These are phyloP conservation scores for Xanthostigma xanthostigma DNA, from an alignment of 2,888 invertebrate genomes.

Conservation along the genomic window DNA sequence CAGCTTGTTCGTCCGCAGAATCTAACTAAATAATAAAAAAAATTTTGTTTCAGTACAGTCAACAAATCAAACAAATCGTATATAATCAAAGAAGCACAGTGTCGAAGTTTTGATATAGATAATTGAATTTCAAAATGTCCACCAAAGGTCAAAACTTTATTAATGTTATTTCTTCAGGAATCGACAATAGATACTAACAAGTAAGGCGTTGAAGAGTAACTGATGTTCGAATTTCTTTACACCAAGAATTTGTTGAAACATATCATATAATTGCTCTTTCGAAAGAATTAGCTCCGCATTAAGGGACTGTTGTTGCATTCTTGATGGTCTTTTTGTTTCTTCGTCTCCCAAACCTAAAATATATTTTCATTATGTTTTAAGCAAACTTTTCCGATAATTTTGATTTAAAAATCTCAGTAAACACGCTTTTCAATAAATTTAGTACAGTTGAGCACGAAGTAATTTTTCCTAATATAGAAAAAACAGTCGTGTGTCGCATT, in stretches of 20 bases:
- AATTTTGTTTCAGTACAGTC: background rate
- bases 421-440: no score
- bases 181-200: conserved; percentile 38
- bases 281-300: conserved; percentile 91
- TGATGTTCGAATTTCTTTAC: conserved; percentile 99
- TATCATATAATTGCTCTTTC: conserved; percentile 98
- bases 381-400: background rate
- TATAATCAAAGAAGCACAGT: no score
- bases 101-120: no score
- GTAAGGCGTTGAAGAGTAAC: conserved; percentile 93
- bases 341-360: conserved; percentile 57
- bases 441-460: no score
- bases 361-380: background rate
- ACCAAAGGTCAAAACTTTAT: no score
- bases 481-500: no score
- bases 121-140: no score
- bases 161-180: no score
- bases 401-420: background rate
- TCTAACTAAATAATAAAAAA: conserved; percentile 58
- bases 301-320: conserved; percentile 76
- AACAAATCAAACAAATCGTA: background rate
- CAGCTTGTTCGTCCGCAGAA: conserved; percentile 98
- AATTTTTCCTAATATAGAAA: no score
- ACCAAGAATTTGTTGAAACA: conserved; percentile 97
- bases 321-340: conserved; percentile 70